Percentiles rank a stretch among this genome's conserved stretches.
These are phyloP conservation scores for Hypselothyrea guttata DNA, from an alignment of 2,888 invertebrate genomes.

Conservation along the genomic window DNA sequence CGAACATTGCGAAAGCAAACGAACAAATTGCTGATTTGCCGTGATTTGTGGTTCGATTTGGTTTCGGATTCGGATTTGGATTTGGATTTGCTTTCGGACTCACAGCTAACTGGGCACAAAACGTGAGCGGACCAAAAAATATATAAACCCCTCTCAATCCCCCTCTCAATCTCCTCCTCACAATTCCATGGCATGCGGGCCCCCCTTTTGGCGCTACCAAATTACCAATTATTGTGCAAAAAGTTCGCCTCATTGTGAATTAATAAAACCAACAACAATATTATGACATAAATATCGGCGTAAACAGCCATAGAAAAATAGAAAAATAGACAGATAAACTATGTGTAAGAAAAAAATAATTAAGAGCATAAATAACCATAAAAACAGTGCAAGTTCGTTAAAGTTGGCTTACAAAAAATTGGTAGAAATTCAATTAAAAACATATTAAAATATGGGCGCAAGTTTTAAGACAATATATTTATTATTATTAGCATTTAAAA, in stretches of 20 bases:
- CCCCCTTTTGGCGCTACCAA: conserved; percentile 26
- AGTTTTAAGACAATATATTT: too few relatives aligned
- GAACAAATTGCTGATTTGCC: conserved; percentile 8
- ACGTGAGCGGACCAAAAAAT: conserved; percentile 53
- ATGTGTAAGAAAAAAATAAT: background rate
- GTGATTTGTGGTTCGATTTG: conserved; percentile 35
- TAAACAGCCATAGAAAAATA: conserved; percentile 38
- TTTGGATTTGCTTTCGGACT: conserved; percentile 26
- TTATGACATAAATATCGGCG: conserved; percentile 59
- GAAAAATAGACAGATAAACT: background rate
- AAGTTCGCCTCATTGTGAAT: conserved; percentile 49
- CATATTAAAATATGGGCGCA: too few relatives aligned
- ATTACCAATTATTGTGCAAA: conserved; percentile 58
- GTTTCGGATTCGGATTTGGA: too few relatives aligned
- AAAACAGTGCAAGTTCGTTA: too few relatives aligned
- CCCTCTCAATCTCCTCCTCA: background rate
- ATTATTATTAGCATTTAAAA: too few relatives aligned
- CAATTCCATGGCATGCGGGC: conserved; percentile 7
- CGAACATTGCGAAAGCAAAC: conserved; percentile 23
- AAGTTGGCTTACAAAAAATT: too few relatives aligned
- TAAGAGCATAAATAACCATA: too few relatives aligned
- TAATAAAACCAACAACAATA: conserved; percentile 49
- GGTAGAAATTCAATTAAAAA: too few relatives aligned
- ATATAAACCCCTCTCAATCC: background rate
- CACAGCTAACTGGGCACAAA: conserved; percentile 30